Evolutionary conservation across 1,140 invertebrate genomes (phyloP).

Genomic region (Lordiphosa stackelbergi): DNA sequence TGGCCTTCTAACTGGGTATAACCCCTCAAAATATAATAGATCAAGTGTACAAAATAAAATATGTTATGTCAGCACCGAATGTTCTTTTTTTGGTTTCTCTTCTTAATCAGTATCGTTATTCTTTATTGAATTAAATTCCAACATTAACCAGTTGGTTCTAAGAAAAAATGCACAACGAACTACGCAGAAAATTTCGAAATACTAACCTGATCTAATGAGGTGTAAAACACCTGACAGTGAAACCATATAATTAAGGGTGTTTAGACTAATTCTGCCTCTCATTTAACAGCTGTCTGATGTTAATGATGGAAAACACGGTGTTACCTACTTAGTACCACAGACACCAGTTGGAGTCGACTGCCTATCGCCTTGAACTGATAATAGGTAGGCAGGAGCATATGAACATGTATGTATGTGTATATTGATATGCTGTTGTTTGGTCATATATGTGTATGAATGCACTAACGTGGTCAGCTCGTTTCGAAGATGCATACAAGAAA

Average conservation of each 20-base stretch:
- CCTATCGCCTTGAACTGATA: conserved; percentile 41
- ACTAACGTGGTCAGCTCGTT: conserved; percentile 13
- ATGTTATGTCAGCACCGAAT: too few species aligned
- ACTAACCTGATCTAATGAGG: conserved; percentile 49
- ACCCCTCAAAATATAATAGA: too few species aligned
- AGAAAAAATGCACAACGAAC: too few species aligned
- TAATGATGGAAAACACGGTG: conserved; percentile 48
- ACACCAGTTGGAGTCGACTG: conserved; percentile 28
- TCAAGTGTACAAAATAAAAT: too few species aligned
- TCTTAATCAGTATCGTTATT: too few species aligned
- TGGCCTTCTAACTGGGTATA: too few species aligned
- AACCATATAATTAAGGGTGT: conserved; percentile 50
- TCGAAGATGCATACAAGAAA: conserved; percentile 13
- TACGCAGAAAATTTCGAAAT: conserved; percentile 14
- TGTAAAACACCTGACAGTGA: conserved; percentile 48
- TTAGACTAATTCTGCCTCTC: conserved; percentile 49
- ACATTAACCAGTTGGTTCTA: too few species aligned
- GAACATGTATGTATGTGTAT: conserved; percentile 8
- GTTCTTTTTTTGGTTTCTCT: too few species aligned
- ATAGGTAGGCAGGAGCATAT: conserved; percentile 40
- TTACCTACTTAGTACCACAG: conserved; percentile 34
- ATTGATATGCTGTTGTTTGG: neutral
- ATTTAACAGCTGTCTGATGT: conserved; percentile 48
- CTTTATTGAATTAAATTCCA: too few species aligned
- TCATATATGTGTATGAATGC: neutral